Percentiles rank a stretch among this genome's conserved stretches.
Evolutionary conservation across 2,113 vertebrate species (phyloP).

Genomic region (Romanogobio albipinnatus): DNA sequence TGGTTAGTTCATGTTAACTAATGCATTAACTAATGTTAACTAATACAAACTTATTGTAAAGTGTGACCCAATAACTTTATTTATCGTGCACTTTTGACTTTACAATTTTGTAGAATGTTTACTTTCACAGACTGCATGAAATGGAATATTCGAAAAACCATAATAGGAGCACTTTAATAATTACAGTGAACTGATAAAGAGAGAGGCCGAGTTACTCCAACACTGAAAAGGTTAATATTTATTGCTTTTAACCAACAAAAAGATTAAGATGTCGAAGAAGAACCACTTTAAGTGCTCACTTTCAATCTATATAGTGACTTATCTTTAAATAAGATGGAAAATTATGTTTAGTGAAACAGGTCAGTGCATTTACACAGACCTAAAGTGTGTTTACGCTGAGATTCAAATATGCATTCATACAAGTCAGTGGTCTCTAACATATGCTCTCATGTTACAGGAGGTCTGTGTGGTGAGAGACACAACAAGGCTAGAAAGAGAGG

Average conservation of each 20-base stretch:
- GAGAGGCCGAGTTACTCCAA: not conserved
- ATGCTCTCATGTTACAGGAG: conserved; percentile 31
- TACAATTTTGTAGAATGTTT: no score
- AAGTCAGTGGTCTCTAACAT: conserved; percentile 33
- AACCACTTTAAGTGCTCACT: conserved; percentile 24
- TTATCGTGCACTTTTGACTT: no score
- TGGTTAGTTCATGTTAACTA: no score
- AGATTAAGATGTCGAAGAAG: not conserved
- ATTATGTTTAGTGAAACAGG: not conserved
- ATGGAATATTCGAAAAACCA: no score
- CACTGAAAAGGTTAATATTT: not conserved
- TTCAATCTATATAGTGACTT: not conserved
- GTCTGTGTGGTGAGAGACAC: conserved; percentile 35
- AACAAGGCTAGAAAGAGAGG: conserved; percentile 40
- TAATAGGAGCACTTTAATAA: not conserved
- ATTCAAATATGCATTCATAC: conserved; percentile 15
- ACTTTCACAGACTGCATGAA: no score
- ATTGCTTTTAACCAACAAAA: not conserved
- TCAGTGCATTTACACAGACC: not conserved
- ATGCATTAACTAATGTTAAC: no score
- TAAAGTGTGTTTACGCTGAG: conserved; percentile 36
- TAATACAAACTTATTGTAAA: no score
- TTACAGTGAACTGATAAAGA: not conserved
- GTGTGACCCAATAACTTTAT: no score
- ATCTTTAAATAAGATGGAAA: not conserved